Evolutionary conservation across 2,888 invertebrate genomes (phyloP), one percentile per base, ranked within the genome.

Genomic region (Hyppa rectilinea): DNA sequence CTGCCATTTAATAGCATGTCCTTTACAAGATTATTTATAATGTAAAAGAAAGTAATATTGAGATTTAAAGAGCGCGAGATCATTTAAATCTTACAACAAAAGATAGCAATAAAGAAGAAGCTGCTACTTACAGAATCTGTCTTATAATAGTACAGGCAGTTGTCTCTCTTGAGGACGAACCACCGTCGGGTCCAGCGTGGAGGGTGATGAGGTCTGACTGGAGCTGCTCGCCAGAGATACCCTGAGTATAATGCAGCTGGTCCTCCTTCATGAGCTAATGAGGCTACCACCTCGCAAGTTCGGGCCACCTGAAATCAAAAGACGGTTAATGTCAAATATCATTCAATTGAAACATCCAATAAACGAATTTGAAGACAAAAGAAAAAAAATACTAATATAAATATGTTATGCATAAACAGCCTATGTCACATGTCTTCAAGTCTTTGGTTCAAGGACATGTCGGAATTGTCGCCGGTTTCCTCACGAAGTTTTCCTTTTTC

Each of bases 91-190:
- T 4, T 34, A 26, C 45, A 53, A 34, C 12, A 40, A 50, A 50
- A 34, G 0, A 29, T 20, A 36, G 2, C 12, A 29, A 7, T 14
- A 29, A n/a, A 14, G 0, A 59, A 17, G 29, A 31, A 36, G 5
- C 7, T 12, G 5, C 2, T 43, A 81, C 78, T 79, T 65, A 95
- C 97, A 96, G 97, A 96, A 93, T 98, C 98, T 87, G 98, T 98
- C 96, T 99, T 99, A 95, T 99, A 99, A 94, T 98, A 99, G 93
- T 99, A 99, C 78, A 99, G 96, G 95, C 99, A 99, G 95, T 98
- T 98, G 95, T 99, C 99, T 65, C 98, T 97, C 87, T 99, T 98
- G 67, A 99, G 96, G 79, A 98, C 97, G 93, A 99, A 99, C 98
- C 98, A 99, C 81, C 99, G 96, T 68, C 98, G 96, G 63, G 98